Base-by-base conservation (phyloP, 2,797 vertebrate genomes). In the Epinephelus awoara region DNA sequence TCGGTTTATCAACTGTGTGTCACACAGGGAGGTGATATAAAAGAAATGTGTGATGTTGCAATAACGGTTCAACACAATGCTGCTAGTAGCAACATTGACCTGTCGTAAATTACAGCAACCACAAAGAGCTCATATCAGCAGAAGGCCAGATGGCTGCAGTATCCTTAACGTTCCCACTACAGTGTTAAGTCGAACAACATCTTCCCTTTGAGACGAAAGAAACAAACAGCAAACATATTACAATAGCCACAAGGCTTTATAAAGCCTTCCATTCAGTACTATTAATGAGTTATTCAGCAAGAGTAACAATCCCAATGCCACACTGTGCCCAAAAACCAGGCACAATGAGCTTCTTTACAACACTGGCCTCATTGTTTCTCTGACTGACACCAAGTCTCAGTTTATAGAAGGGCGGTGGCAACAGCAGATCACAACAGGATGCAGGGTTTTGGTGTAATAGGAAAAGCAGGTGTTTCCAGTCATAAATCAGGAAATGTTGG, bases 231-330 rank as follows among this genome's bases (percentile, higher is more conserved):
- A 68, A 79, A 75, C 47, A 74, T 46, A 58, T 81, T 57, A 80
- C 66, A 80, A 80, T 69, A 68, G 77, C 77, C 64, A 46, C 34
- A 61, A 73, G 54, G 49, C 49, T 80, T 82, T 67, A 84, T 71
- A 81, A 82, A 84, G 75, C 77, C 59, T 67, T 68, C 79, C 67
- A 85, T 92, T 90, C 85, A 88, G 57, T 23, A n/a, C 46, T 42
- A 72, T 82, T 87, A 90, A 87, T 84, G 84, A 72, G 47, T 93
- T 86, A 85, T 89, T 92, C 86, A 90, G 88, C 73, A 72, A 81
- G 50, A 79, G 51, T 54, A 85, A 86, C 90, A 91, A 81, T 76
- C 72, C 44, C 86, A 82, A 68, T 84, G 72, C 64, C 58, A 83
- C 84, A 73, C 74, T 88, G 83, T 80, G 77, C 76, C 74, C 83